Base-by-base conservation (phyloP, 2,888 invertebrate species). In the Priocnemis perturbator region DNA sequence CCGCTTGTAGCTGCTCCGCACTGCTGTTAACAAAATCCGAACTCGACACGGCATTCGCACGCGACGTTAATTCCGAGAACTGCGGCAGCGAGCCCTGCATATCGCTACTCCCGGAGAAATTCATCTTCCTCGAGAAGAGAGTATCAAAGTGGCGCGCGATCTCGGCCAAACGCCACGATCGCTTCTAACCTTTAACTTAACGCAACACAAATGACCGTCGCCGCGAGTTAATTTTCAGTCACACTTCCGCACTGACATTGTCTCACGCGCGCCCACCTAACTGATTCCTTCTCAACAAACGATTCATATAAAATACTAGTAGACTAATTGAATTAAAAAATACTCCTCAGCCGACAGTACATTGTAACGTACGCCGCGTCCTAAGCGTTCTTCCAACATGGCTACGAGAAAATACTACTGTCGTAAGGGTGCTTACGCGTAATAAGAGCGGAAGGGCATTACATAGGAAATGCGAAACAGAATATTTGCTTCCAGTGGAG, bases 11-110 rank as follows among this genome's bases (percentile, higher is more conserved):
- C n/a, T 84, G 83, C n/a, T 56, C 67, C 30, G 58, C 63, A 53
- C 69, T 78, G n/a, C 73, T 68, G 21, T 45, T 44, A 45, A 5
- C 48, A 60, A 60, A 50, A 14, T 21, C 60, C 21, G 44, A 9
- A 21, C 64, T 74, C 3, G 83, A 64, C 7, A 78, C 74, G 21
- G 77, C 67, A 70, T 76, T 83, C 9, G 85, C 64, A 44, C 84
- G 81, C 11, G 84, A 72, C 17, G 85, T 83, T 69, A 89, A 72
- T 45, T 89, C 88, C 2, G 88, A 86, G 64, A 89, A 88, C 63
- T 87, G 88, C 14, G 89, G 88, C 55, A 89, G 76, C 17, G 83
- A 74, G 45, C 83, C 82, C 63, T 87, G 86, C 50, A 82, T 67
- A 67, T 67, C 75, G 57, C 78, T 82, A 60, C 81, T 81, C 63